Evolutionary conservation across 2,888 invertebrate genomes (phyloP).

Genomic region (Euzophera pinguis): DNA sequence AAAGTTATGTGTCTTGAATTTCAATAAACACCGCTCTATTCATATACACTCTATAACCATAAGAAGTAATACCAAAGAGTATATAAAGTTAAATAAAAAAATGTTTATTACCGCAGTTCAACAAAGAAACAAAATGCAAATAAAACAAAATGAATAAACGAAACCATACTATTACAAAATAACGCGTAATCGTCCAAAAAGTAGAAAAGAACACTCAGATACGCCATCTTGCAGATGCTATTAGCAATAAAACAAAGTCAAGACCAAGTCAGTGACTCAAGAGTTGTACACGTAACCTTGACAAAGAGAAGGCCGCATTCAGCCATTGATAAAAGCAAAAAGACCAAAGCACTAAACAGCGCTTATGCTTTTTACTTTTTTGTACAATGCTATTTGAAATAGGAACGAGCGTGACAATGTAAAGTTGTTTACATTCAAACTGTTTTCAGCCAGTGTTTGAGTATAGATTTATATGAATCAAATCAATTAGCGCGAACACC

Average conservation of each 20-base stretch:
- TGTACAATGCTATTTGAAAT: not conserved
- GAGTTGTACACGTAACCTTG: conserved; percentile 46
- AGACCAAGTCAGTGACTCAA: conserved; percentile 17
- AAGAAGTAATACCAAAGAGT: too few species aligned
- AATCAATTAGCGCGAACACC: not conserved
- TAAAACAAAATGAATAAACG: not conserved
- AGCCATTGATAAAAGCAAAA: conserved; percentile 15
- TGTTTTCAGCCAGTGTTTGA: not conserved
- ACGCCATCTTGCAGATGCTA: conserved; percentile 45
- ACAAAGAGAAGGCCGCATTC: conserved; percentile 27
- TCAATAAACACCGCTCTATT: too few species aligned
- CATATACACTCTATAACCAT: too few species aligned
- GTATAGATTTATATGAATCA: not conserved
- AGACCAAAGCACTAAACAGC: not conserved
- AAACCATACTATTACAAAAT: not conserved
- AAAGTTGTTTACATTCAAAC: too few species aligned
- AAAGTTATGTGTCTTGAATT: too few species aligned
- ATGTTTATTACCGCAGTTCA: not conserved
- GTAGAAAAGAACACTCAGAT: conserved; percentile 19
- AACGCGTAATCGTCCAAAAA: not conserved
- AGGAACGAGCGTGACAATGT: not conserved
- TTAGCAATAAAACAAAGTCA: conserved; percentile 37
- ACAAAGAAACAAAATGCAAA: not conserved
- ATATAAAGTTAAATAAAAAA: too few species aligned
- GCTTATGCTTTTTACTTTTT: not conserved